phyloP scores from a whole-genome alignment of 2,113 vertebrate genomes.

The Theristicus caerulescens region DNA sequence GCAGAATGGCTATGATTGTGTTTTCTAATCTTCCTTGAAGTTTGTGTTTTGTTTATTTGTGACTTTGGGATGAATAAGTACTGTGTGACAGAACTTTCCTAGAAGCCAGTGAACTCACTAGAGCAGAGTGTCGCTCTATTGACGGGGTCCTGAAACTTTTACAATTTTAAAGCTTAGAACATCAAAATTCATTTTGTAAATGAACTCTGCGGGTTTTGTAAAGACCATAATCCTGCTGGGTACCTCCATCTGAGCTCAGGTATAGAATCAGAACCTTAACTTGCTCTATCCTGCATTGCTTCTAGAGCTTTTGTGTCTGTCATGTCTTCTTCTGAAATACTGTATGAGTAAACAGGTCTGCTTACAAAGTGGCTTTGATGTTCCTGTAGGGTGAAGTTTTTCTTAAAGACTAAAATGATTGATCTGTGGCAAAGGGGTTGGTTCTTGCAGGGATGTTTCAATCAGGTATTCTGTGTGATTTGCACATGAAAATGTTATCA shows the following conservation, averaged over 20 bases:
- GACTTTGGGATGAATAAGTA: not conserved
- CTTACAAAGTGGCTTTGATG: not conserved
- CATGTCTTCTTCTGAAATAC: not conserved
- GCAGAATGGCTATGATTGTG: not conserved
- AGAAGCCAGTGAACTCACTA: not conserved
- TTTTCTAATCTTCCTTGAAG: not conserved
- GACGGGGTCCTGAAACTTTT: not conserved
- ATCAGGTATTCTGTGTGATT: not conserved
- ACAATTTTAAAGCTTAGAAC: not conserved
- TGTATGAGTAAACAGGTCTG: not conserved
- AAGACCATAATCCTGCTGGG: not conserved
- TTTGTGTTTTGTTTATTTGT: not conserved
- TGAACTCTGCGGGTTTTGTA: not conserved
- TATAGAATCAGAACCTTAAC: not conserved
- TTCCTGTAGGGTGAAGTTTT: not conserved
- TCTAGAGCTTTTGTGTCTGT: not conserved
- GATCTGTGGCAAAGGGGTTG: not conserved
- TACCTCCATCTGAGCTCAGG: not conserved
- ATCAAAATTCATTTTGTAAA: not conserved
- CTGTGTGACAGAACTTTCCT: not conserved
- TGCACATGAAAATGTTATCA: not conserved
- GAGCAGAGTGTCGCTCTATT: not conserved
- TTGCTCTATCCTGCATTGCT: not conserved
- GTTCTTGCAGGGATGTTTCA: not conserved
- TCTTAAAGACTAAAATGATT: not conserved